A percentile compares a stretch with the other conserved stretches of the same genome.
Evolutionary conservation across 2,113 vertebrate genomes (phyloP).

Genomic region (Thunnus thynnus): DNA sequence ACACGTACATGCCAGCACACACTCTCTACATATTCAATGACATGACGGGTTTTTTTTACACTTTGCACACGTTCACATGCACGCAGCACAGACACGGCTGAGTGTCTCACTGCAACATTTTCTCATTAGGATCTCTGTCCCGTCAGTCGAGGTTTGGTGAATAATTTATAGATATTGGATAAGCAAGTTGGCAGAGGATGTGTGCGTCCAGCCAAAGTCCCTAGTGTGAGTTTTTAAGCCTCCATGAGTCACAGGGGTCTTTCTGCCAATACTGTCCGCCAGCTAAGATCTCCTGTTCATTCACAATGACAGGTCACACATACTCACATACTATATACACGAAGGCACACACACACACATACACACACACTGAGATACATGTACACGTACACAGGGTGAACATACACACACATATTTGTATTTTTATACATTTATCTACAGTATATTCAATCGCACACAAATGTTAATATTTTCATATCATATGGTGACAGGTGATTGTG

Average conservation of each 20-base stretch:
- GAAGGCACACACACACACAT: not conserved
- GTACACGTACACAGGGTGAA: too few species aligned
- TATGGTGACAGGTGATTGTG: not conserved
- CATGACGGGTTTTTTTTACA: constrained; percentile 54
- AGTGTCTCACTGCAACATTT: constrained; percentile 62
- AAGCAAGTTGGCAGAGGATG: constrained; percentile 43
- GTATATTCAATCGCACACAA: too few species aligned
- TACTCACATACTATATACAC: not conserved
- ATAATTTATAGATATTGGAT: constrained; percentile 74
- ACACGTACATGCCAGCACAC: constrained; percentile 2
- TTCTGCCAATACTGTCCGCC: constrained; percentile 66
- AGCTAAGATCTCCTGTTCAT: constrained; percentile 53
- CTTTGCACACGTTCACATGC: constrained; percentile 43
- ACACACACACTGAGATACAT: not conserved
- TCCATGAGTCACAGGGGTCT: constrained; percentile 51
- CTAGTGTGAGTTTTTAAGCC: constrained; percentile 71
- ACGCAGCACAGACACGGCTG: constrained; percentile 44
- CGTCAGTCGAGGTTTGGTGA: constrained; percentile 69
- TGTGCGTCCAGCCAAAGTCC: constrained; percentile 51
- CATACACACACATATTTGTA: too few species aligned
- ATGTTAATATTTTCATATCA: too few species aligned
- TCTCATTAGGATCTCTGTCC: constrained; percentile 72
- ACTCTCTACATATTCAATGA: constrained; percentile 47
- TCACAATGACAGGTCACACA: constrained; percentile 39
- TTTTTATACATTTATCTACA: too few species aligned